Conservation (phyloP, 1,140 invertebrate genomes). For the Phenacoccus solenopsis region DNA sequence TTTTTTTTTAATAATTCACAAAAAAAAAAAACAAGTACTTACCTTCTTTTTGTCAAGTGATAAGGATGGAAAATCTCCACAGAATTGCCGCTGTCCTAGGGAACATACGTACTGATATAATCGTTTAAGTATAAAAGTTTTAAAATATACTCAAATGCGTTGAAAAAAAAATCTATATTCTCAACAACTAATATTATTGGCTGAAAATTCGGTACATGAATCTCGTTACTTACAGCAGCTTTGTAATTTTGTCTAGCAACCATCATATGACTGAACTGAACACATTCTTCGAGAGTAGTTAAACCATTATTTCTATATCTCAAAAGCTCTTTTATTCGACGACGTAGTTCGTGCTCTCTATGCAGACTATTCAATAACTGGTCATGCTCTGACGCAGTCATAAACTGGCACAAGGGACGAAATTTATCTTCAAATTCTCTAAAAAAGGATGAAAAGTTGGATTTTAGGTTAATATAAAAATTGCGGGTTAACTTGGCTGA, state of each 20-base stretch:
- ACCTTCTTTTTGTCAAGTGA: constrained; percentile 12
- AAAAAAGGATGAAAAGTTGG: no score
- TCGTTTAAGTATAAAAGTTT: not conserved
- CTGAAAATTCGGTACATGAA: no score
- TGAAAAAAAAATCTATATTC: no score
- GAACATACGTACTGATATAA: constrained; percentile 8
- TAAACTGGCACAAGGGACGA: constrained; percentile 74
- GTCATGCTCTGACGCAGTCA: constrained; percentile 68
- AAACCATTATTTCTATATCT: constrained; percentile 19
- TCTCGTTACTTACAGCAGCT: constrained; percentile 10
- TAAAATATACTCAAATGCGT: no score
- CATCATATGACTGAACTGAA: constrained; percentile 12
- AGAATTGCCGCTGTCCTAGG: constrained; percentile 13
- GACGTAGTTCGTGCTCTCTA: constrained; percentile 14
- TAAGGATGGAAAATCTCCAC: not conserved
- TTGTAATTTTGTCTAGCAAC: constrained; percentile 8
- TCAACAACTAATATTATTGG: no score
- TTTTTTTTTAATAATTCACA: no score
- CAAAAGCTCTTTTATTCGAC: constrained; percentile 6
- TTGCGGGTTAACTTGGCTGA: no score
- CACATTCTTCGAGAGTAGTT: constrained; percentile 19
- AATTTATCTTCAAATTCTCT: constrained; percentile 68
- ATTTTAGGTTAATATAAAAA: no score
- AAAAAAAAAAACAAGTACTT: no score
- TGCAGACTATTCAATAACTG: constrained; percentile 31